Conservation (phyloP, 1,140 invertebrate species). For the Rhopalosiphum padi region DNA sequence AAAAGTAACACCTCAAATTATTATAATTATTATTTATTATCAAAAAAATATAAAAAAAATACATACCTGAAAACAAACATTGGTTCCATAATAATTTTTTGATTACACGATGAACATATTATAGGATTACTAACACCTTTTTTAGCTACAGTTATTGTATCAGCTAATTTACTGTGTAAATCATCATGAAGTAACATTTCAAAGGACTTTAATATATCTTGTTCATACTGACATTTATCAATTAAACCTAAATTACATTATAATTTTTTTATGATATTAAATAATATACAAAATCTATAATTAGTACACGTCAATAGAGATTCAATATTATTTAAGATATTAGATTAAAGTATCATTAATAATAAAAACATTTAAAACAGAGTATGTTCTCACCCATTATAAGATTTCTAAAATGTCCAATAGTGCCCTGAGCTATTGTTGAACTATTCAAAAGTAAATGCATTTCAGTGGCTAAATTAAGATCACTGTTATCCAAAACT, state of each 20-base stretch:
- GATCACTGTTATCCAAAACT: constrained; percentile 61
- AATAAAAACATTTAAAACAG: background rate
- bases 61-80: constrained; percentile 44
- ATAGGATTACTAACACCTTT: constrained; percentile 59
- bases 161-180: constrained; percentile 60
- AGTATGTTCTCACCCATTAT: constrained; percentile 60
- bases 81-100: constrained; percentile 44
- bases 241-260: constrained; percentile 60
- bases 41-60: background rate
- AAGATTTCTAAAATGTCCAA: constrained; percentile 61
- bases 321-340: background rate
- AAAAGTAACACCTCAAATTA: too few species aligned
- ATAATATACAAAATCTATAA: background rate
- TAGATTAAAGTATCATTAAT: background rate
- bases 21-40: background rate
- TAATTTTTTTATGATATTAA: background rate
- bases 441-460: constrained; percentile 62
- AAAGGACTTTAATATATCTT: constrained; percentile 60
- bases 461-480: constrained; percentile 62
- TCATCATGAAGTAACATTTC: constrained; percentile 60
- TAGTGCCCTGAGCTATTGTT: constrained; percentile 59
- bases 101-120: constrained; percentile 59
- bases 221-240: constrained; percentile 62
- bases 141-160: constrained; percentile 58
- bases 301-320: background rate